Evolutionary conservation across 1,140 invertebrate genomes (phyloP).

Genomic region (Atta cephalotes): DNA sequence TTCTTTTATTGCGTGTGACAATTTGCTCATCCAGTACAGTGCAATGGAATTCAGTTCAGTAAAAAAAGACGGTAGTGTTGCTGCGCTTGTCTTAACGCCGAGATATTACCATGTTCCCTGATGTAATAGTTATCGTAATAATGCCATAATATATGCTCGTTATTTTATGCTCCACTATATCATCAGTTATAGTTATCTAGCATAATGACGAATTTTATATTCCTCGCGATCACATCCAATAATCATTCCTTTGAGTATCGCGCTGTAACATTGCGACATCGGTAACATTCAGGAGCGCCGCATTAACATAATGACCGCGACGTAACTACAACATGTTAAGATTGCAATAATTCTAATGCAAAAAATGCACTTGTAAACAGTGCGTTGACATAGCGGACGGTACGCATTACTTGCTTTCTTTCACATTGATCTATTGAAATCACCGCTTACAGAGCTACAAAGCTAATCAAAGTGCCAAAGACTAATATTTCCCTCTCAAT

Average conservation of each 20-base stretch:
- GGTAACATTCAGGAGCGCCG: conserved; percentile 20
- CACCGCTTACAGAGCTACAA: background rate
- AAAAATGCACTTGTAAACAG: conserved; percentile 22
- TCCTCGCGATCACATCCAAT: conserved; percentile 32
- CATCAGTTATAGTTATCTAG: conserved; percentile 5
- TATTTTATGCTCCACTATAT: conserved; percentile 51
- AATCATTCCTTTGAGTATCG: background rate
- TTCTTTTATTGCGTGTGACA: too few species aligned
- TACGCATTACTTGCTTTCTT: background rate
- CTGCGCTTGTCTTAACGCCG: too few species aligned
- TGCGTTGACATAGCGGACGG: background rate
- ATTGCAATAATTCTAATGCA: conserved; percentile 22
- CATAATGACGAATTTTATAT: conserved; percentile 39
- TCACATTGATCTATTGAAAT: background rate
- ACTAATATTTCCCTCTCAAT: conserved; percentile 23
- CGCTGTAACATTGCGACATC: conserved; percentile 17
- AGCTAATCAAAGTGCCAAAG: background rate
- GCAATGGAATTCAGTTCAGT: too few species aligned
- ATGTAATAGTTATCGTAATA: conserved; percentile 52
- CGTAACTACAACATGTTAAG: conserved; percentile 12
- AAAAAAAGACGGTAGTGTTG: too few species aligned
- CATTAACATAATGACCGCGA: conserved; percentile 32
- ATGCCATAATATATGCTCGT: conserved; percentile 29
- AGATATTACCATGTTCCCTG: too few species aligned
- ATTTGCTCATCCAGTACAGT: too few species aligned